Evolutionary conservation across 2,888 invertebrate genomes (phyloP).

Genomic region (Buathra laborator): DNA sequence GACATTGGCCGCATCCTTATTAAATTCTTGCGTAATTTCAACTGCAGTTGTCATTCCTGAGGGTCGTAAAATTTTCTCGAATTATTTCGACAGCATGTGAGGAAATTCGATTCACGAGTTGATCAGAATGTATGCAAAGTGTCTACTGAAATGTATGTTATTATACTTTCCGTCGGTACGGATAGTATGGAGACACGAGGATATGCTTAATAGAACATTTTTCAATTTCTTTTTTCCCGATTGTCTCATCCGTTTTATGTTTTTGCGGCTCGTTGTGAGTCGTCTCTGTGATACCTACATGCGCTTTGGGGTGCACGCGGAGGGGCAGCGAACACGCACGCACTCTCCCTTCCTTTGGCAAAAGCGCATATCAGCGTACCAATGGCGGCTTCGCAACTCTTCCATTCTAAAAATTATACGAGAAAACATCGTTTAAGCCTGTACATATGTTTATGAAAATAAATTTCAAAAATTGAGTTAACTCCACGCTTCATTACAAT

Average conservation of each 20-base stretch:
- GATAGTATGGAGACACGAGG: not conserved
- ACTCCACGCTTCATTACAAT: no score
- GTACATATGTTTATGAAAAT: not conserved
- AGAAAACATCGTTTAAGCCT: not conserved
- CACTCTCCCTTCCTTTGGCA: conserved; percentile 47
- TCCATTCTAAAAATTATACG: not conserved
- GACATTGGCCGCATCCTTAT: no score
- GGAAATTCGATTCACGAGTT: no score
- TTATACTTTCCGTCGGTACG: no score
- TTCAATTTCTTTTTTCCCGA: conserved; percentile 3
- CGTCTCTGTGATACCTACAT: conserved; percentile 37
- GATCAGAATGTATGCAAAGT: no score
- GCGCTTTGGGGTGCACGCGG: conserved; percentile 60
- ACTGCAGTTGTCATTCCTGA: no score
- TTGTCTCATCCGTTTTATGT: not conserved
- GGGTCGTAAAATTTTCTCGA: no score
- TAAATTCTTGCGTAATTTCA: no score
- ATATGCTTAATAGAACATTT: not conserved
- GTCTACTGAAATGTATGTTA: no score
- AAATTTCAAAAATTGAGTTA: no score
- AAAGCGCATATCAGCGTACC: conserved; percentile 65
- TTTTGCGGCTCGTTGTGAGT: conserved; percentile 11
- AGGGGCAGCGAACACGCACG: conserved; percentile 62
- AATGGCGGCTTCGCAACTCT: conserved; percentile 64
- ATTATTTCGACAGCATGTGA: no score